Evolutionary conservation across 2,888 invertebrate species (phyloP), one percentile per base, ranked within the genome.

Genomic region (Drosophila paranaensis): DNA sequence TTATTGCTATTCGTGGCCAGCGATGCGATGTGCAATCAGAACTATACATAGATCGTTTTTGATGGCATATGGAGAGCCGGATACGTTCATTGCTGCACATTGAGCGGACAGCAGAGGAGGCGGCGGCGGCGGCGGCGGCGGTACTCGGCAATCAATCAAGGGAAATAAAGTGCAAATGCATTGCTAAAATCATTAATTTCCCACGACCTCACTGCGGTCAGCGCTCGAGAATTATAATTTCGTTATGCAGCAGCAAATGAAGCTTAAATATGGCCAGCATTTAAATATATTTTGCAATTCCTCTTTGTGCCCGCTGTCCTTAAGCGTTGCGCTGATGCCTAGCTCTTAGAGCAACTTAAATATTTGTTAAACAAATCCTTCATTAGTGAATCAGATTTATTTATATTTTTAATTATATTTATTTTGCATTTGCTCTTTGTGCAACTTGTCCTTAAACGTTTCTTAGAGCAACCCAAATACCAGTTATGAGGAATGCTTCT

Each of bases 1-100:
- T 46, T 68, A 48, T 56, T 72, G 39, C 40, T 54, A 60, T 65
- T 76, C n/a, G 50, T 63, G 63, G 62, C 33, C 68, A 77, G 37
- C 54, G 69, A 63, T 60, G 65, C 77, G 69, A 73, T 73, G 76
- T 77, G 73, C 65, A 77, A 58, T 73, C 77, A 74, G 77, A 69
- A 77, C 35, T 60, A 60, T 42, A 43, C 48, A 75, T 42, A 58
- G 51, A 68, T 62, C 46, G 48, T 62, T 39, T 25, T 58, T 46
- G 60, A 50, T 58, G 56, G 60, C 37, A 55, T 16, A 10, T 25
- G 16, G 48, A 35, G 39, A 46, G 57, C 68, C 77, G 76, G 76
- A 76, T 73, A 56, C 61, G 48, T 40, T 62, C 43, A 69, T 73
- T 77, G 56, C 35, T 43, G 48, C 40, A 57, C 45, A 39, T 33